phyloP scores from a whole-genome alignment of 2,113 vertebrate species.

The Oryzias javanicus region DNA sequence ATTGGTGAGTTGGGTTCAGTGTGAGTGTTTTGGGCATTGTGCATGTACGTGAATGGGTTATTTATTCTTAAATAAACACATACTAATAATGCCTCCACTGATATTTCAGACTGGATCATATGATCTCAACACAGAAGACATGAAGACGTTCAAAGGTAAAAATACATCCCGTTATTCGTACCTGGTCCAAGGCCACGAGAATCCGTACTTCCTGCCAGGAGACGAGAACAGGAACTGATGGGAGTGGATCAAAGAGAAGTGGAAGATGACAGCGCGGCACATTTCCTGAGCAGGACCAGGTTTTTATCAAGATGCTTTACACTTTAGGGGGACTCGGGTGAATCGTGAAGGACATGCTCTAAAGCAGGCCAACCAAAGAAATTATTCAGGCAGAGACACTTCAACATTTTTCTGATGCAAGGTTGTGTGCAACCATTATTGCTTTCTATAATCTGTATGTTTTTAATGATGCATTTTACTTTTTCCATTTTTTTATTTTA shows the following conservation, averaged over 20 bases:
- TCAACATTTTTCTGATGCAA: neutral
- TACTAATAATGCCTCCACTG: slow-evolving; percentile 1
- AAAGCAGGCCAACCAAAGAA: slow-evolving; percentile 36
- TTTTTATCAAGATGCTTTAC: slow-evolving; percentile 11
- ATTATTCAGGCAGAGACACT: slow-evolving; percentile 11
- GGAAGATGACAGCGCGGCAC: slow-evolving; percentile 18
- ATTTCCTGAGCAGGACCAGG: slow-evolving; percentile 9
- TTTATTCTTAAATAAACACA: slow-evolving; percentile 8
- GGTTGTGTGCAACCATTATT: slow-evolving; percentile 36
- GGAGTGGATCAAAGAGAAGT: neutral
- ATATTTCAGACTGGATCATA: slow-evolving; percentile 73
- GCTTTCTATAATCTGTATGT: neutral
- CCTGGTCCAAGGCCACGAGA: slow-evolving; percentile 79
- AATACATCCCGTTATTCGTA: slow-evolving; percentile 73
- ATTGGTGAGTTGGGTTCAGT: slow-evolving; percentile 6
- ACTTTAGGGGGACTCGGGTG: neutral
- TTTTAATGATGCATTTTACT: neutral
- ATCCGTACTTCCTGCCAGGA: slow-evolving; percentile 75
- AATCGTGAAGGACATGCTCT: slow-evolving; percentile 4
- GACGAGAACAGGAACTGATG: slow-evolving; percentile 53
- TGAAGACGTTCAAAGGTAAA: slow-evolving; percentile 78
- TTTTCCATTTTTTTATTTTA: slow-evolving; percentile 7
- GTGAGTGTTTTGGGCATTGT: slow-evolving; percentile 6
- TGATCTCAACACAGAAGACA: slow-evolving; percentile 53
- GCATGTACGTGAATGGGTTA: neutral